phyloP scores from a whole-genome alignment of 2,113 vertebrate genomes.

The Corythaixoides concolor region DNA sequence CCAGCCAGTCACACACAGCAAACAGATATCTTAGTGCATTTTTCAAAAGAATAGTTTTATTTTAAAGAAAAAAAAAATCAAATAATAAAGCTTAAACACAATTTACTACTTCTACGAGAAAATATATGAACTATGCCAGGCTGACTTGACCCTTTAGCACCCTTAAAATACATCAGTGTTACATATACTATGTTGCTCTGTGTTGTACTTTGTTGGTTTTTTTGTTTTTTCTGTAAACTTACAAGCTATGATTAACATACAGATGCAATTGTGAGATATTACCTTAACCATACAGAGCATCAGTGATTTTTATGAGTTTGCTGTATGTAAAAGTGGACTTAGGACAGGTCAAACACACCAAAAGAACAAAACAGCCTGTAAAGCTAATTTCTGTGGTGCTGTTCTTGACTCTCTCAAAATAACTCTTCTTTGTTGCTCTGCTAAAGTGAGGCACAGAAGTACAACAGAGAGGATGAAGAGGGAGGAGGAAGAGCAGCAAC shows the following conservation, averaged over 20 bases:
- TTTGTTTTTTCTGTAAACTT: not conserved
- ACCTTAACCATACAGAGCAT: not conserved
- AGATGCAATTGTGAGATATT: not conserved
- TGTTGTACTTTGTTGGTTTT: not conserved
- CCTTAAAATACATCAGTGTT: not conserved
- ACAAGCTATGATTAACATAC: not conserved
- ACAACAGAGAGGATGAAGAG: no score
- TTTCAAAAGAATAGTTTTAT: not conserved
- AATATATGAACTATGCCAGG: not conserved
- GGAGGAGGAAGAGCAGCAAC: not conserved
- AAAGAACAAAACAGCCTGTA: not conserved
- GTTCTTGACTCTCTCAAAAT: not conserved
- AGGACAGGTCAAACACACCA: not conserved
- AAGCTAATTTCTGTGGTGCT: not conserved
- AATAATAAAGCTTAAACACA: not conserved
- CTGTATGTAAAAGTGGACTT: not conserved
- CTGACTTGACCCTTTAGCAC: not conserved
- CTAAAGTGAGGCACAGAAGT: not conserved
- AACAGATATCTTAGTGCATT: not conserved
- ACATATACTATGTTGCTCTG: not conserved
- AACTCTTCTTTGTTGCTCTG: rapidly evolving
- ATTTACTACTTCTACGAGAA: not conserved
- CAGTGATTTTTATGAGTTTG: not conserved
- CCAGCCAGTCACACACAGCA: not conserved
- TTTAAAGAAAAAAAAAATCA: not conserved